Evolutionary conservation across 2,888 invertebrate species (phyloP).

Genomic region (Punctoribates punctum): DNA sequence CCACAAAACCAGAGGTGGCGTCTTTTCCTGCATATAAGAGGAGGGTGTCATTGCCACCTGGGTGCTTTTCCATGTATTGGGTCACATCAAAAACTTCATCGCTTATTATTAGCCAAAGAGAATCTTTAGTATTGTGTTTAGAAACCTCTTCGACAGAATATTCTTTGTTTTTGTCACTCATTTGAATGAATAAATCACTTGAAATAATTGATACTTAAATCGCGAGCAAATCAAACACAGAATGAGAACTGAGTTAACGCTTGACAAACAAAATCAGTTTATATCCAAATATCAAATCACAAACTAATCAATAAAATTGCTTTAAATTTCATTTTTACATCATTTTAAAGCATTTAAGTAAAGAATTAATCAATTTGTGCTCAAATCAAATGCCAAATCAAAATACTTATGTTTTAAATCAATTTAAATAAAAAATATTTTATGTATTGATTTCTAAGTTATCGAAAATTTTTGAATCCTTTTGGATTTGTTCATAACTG

Average conservation of each 20-base stretch:
- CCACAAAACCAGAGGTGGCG: constrained; percentile 18
- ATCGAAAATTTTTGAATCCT: not conserved
- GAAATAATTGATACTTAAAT: too few species aligned
- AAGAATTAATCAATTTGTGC: not conserved
- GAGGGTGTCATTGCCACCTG: constrained; percentile 31
- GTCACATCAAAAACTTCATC: constrained; percentile 39
- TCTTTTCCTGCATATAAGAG: constrained; percentile 38
- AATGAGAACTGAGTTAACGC: too few species aligned
- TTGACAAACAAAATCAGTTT: too few species aligned
- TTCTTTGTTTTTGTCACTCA: not conserved
- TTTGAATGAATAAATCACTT: too few species aligned
- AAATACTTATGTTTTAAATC: too few species aligned
- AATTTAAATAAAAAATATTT: too few species aligned
- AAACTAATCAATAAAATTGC: not conserved
- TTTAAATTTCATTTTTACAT: not conserved
- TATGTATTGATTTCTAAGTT: too few species aligned
- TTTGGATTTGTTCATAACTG: constrained; percentile 26
- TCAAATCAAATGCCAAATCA: too few species aligned
- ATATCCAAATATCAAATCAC: too few species aligned
- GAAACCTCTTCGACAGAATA: constrained; percentile 32
- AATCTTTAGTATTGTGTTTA: constrained; percentile 29
- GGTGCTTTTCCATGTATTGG: constrained; percentile 28
- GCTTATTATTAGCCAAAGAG: constrained; percentile 37
- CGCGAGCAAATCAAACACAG: too few species aligned
- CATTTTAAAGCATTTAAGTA: not conserved